phyloP scores from a whole-genome alignment of 1,140 invertebrate genomes.

The Euura lappo region DNA sequence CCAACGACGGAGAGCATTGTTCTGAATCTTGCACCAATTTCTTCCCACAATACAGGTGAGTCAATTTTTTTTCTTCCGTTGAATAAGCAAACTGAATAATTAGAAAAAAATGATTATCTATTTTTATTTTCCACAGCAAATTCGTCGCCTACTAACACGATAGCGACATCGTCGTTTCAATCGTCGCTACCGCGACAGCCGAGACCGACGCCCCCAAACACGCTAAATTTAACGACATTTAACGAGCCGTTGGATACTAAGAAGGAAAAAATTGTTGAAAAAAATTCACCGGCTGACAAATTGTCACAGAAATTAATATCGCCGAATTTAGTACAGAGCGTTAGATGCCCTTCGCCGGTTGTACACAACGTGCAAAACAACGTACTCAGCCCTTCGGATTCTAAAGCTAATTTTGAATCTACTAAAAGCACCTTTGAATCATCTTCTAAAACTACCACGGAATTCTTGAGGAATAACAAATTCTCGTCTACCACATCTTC shows the following conservation, averaged over 20 bases:
- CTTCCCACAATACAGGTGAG: conserved; percentile 48
- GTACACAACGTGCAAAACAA: conserved; percentile 62
- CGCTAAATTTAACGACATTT: conserved; percentile 71
- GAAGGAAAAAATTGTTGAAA: conserved; percentile 42
- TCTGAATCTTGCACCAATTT: conserved; percentile 76
- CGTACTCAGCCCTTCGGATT: conserved; percentile 61
- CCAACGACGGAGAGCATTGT: conserved; percentile 71
- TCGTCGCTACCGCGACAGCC: conserved; percentile 63
- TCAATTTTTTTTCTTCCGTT: conserved; percentile 18
- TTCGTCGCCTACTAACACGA: conserved; percentile 46
- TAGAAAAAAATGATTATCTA: conserved; percentile 10
- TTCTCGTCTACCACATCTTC: conserved; percentile 36
- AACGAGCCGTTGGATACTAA: conserved; percentile 53
- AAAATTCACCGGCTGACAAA: conserved; percentile 50
- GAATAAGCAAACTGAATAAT: conserved; percentile 1
- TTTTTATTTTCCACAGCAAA: conserved; percentile 35
- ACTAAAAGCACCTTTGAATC: conserved; percentile 30
- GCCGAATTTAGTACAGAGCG: conserved; percentile 56
- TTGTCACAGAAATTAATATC: conserved; percentile 52
- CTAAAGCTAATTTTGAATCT: conserved; percentile 33
- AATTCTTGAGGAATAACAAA: conserved; percentile 43
- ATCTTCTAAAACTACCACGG: conserved; percentile 30
- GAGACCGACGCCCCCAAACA: conserved; percentile 82
- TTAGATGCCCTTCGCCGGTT: conserved; percentile 52
- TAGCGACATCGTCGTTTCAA: conserved; percentile 49